Base-by-base conservation (phyloP, 2,888 invertebrate genomes). In the Parnassius orleans region DNA sequence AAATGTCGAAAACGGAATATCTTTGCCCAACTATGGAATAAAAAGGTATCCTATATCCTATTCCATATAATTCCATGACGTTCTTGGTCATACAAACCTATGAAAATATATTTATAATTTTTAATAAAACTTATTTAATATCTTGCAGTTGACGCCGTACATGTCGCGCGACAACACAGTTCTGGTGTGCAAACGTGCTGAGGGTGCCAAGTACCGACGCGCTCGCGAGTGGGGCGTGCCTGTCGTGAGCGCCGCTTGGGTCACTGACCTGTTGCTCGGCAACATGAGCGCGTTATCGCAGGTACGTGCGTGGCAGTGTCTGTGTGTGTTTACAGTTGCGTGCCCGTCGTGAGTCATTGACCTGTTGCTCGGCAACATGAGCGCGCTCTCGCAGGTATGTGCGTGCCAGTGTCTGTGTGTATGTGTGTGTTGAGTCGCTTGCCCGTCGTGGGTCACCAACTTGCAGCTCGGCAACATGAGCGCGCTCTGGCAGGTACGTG, bases 271-370 rank as follows among this genome's bases (percentile, higher is more conserved):
- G 59, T 93, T 98, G 78, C 94, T 98, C 62, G 98, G 98, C 0
- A 96, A 98, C 82, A 94, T 96, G 82, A 94, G 94, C 66, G 96
- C 96, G 0, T 87, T 98, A 50, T 94, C 95, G 66, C 96, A 96
- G 84, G 93, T 90, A 64, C 54, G 15, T 42, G n/a, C 14, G 9
- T 15, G 10, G 41, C 1, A n/a, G 15, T 24, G 24, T 24, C 2
- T 24, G 24, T 24, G 1, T 24, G 24, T n/a, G n/a, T n/a, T n/a
- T n/a, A n/a, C n/a, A n/a, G n/a, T n/a, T n/a, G 95, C 73, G 95
- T 96, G 48, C 97, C 97, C 1, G 95, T 97, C 1, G 98, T 99
- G 98, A 98, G 89, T 99, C 68, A 97, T 96, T 46, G 98, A 99
- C 82, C 93, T 99, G 59, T 93, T 98, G 78, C 94, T 98, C 62